Evolutionary conservation across 2,888 invertebrate genomes (phyloP), one percentile per base, ranked within the genome.

Genomic region (Tachina fera): DNA sequence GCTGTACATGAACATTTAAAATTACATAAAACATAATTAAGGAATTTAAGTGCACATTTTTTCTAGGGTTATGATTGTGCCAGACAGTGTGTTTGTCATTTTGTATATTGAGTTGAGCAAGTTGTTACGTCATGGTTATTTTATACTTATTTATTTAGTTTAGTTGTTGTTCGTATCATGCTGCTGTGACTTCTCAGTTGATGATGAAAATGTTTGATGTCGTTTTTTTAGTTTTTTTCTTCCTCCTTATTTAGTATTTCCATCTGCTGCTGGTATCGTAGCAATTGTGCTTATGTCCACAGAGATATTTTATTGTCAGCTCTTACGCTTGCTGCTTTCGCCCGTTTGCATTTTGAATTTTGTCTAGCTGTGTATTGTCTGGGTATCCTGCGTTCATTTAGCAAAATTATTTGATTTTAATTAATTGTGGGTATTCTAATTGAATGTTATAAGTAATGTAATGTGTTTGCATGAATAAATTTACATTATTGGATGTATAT

Each of bases 391-490:
- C 61, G 76, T 68, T 72, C 58, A 56, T 65, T 83, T 65, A 80
- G 56, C 45, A 63, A 68, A 83, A 83, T 83, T 85, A 83, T 80
- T 85, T 83, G 77, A 80, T 85, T 80, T 83, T 87, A 87, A 87
- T 87, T 85, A 83, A 85, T 83, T 87, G 87, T 85, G 84, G 84
- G 80, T 76, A 77, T 77, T 80, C 77, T 84, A 87, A 87, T 87
- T 87, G 87, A 85, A 83, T 84, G 61, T 74, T 83, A 47, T 84
- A 71, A 75, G 68, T 67, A 74, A 47, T 71, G 65, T 67, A 78
- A 82, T 79, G 67, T 60, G 75, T 67, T 83, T 80, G 71, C 79
- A 76, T 86, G 67, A 76, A 86, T 76, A 76, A 78, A 79, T 82
- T 75, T 70, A 49, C 63, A 63, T 77, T 77, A 72, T 70, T 72